A percentile compares a stretch with the other conserved stretches of the same genome.
phyloP scores from a whole-genome alignment of 2,797 vertebrate genomes.

The Pipistrellus pipistrellus region DNA sequence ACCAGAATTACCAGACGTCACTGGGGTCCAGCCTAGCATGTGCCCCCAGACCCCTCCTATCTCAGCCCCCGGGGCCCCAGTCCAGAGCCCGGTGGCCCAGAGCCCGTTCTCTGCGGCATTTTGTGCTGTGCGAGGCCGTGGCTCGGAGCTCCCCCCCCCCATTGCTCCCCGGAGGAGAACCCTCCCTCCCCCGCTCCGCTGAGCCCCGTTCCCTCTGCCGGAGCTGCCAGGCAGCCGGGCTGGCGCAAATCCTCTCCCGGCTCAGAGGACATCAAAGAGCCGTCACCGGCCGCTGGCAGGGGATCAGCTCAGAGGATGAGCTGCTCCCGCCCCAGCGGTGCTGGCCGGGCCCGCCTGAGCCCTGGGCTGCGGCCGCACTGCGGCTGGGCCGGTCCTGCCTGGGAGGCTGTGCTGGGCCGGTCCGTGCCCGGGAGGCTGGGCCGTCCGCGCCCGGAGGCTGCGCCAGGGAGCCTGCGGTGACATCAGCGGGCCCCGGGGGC shows the following conservation, averaged over 20 bases:
- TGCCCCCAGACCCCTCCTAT: neutral
- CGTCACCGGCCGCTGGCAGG: neutral
- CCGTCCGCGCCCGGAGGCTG: neutral
- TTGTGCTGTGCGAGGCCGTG: rapidly evolving
- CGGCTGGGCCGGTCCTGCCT: neutral
- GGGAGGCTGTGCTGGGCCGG: too few relatives aligned
- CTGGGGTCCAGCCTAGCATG: neutral
- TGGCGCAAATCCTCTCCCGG: conserved; percentile 13
- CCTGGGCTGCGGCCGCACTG: neutral
- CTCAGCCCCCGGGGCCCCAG: rapidly evolving
- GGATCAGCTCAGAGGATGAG: conserved; percentile 4
- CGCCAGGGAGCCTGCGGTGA: neutral
- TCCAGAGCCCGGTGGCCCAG: rapidly evolving
- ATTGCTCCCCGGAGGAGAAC: conserved; percentile 6
- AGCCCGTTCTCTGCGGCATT: neutral
- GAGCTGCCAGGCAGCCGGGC: neutral
- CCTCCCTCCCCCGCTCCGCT: neutral
- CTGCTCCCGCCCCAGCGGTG: neutral
- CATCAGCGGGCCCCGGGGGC: neutral
- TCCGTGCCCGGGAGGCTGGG: too few relatives aligned
- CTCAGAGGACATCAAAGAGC: conserved; percentile 66
- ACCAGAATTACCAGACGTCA: rapidly evolving
- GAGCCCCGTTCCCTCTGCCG: neutral
- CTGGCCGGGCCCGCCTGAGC: neutral
- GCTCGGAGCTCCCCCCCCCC: neutral